Evolutionary conservation across 2,113 vertebrate genomes (phyloP).

Genomic region (Labrus mixtus): DNA sequence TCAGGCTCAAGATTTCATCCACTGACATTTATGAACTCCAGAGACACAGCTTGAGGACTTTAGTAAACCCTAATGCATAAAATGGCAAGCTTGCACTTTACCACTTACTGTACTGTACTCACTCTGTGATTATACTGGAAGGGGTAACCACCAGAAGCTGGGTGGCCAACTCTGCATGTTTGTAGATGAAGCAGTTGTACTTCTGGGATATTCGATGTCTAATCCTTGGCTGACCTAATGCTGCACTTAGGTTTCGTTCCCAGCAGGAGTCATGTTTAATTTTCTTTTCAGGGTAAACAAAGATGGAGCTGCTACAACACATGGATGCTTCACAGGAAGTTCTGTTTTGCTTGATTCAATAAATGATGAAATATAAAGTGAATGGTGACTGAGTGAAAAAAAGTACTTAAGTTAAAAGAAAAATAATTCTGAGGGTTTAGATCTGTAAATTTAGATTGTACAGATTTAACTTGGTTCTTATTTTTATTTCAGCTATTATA

Average conservation of each 20-base stretch:
- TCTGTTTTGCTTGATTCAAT: no score
- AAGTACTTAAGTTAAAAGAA: no score
- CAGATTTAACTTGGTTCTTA: neutral
- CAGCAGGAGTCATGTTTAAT: neutral
- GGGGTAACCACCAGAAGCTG: neutral
- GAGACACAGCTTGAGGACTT: slow-evolving; percentile 14
- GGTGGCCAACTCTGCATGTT: neutral
- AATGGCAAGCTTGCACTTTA: slow-evolving; percentile 9
- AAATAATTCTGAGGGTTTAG: no score
- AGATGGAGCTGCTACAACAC: neutral
- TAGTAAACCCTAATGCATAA: slow-evolving; percentile 30
- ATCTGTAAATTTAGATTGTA: no score
- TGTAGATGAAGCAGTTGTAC: slow-evolving; percentile 21
- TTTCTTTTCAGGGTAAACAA: neutral
- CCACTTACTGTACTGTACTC: slow-evolving; percentile 25
- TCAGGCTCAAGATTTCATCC: slow-evolving; percentile 18
- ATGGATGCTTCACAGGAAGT: no score
- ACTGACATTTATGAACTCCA: slow-evolving; percentile 19
- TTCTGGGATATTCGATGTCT: slow-evolving; percentile 16
- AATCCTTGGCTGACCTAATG: slow-evolving; percentile 8
- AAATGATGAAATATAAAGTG: no score
- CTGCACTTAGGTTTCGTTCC: slow-evolving; percentile 1
- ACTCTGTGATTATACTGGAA: slow-evolving; percentile 22
- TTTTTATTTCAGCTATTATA: neutral
- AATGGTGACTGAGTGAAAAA: no score